Evolutionary conservation across 1,140 invertebrate genomes (phyloP).

Genomic region (Zaprionus capensis): DNA sequence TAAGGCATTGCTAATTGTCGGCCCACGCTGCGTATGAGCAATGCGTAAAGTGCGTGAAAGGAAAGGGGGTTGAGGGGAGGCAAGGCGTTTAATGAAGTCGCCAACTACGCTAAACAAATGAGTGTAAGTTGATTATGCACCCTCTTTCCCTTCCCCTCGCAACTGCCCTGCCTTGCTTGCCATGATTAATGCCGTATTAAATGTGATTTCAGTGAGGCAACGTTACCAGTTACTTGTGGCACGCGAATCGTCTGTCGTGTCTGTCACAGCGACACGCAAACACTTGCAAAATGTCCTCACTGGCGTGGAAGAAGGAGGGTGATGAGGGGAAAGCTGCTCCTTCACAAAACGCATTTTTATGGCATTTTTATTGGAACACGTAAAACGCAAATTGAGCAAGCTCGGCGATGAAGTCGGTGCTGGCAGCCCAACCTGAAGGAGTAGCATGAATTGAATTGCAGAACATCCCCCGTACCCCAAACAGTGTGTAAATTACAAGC

Average conservation of each 20-base stretch:
- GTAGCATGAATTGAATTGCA: slow-evolving; percentile 43
- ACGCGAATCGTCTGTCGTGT: slow-evolving; percentile 52
- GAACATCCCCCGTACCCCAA: slow-evolving; percentile 11
- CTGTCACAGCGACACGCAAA: slow-evolving; percentile 48
- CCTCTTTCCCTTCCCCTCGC: slow-evolving; percentile 16
- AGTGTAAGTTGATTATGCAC: slow-evolving; percentile 61
- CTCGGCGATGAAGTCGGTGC: neutral
- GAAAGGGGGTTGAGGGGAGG: slow-evolving; percentile 4
- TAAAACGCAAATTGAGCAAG: slow-evolving; percentile 74
- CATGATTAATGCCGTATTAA: slow-evolving; percentile 76
- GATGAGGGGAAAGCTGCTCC: slow-evolving; percentile 10
- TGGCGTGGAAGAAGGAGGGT: neutral
- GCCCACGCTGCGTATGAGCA: slow-evolving; percentile 29
- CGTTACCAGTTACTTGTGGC: slow-evolving; percentile 54
- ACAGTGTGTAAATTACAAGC: slow-evolving; percentile 38
- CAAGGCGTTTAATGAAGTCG: slow-evolving; percentile 54
- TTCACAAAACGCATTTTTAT: slow-evolving; percentile 65
- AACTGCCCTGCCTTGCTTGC: neutral
- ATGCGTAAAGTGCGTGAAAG: slow-evolving; percentile 18
- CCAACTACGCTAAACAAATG: slow-evolving; percentile 33
- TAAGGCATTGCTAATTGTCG: slow-evolving; percentile 52
- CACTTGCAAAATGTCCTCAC: slow-evolving; percentile 24
- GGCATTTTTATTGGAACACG: slow-evolving; percentile 76
- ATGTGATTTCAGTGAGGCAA: slow-evolving; percentile 48
- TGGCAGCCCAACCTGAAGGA: neutral